Evolutionary conservation across 2,113 vertebrate species (phyloP).

Genomic region (Ammodytes dubius): DNA sequence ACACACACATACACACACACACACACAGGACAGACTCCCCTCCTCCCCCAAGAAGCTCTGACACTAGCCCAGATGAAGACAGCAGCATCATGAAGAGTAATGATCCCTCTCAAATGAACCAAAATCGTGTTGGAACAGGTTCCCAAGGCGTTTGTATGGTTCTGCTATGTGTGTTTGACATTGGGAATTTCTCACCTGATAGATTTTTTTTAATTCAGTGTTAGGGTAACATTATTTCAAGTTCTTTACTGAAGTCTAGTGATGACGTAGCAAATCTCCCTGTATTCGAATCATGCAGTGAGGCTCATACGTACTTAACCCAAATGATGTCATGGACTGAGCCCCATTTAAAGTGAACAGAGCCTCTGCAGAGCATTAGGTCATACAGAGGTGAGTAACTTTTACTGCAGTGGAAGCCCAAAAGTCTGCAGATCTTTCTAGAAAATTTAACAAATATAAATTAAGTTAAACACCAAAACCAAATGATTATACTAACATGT

Average conservation of each 20-base stretch:
- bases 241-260: background rate
- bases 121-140: conserved; percentile 40
- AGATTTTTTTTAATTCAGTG: conserved; percentile 2
- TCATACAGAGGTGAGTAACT: conserved; percentile 61
- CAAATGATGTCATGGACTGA: background rate
- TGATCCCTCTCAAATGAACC: conserved; percentile 42
- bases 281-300: background rate
- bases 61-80: conserved; percentile 45
- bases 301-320: background rate
- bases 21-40: background rate
- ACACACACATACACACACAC: background rate
- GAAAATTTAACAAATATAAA: no score
- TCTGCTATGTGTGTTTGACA: conserved; percentile 17
- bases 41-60: background rate
- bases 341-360: background rate
- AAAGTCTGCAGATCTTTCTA: background rate
- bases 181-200: conserved; percentile 1
- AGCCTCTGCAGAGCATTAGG: conserved; percentile 63
- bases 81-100: conserved; percentile 54
- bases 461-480: background rate
- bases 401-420: conserved; percentile 59
- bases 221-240: conserved; percentile 3
- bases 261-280: background rate
- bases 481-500: background rate
- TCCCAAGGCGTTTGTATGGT: conserved; percentile 53